These are phyloP conservation scores for Lysandra coridon DNA, from an alignment of 2,888 invertebrate species.

Conservation along the genomic window DNA sequence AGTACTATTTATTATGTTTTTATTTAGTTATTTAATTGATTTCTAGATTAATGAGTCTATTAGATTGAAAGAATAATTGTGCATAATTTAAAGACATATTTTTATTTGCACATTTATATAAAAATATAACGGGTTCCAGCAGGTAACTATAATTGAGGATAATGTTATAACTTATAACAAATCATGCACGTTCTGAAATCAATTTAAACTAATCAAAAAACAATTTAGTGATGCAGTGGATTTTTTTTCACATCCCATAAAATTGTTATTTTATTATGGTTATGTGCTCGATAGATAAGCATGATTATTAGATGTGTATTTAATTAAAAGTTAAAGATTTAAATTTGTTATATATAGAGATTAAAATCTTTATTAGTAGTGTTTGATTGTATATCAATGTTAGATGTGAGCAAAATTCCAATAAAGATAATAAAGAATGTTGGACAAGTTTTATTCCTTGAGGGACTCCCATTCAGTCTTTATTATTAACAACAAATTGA, in stretches of 20 bases:
- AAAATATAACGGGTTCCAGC: too few species aligned
- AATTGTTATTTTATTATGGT: not conserved
- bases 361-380: not conserved
- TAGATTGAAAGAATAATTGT: too few species aligned
- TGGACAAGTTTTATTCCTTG: not conserved
- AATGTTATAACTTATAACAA: too few species aligned
- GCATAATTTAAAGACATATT: too few species aligned
- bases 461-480: not conserved
- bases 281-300: not conserved
- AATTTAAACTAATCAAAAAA: too few species aligned
- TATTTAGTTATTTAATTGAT: not conserved
- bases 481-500: not conserved
- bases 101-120: too few species aligned
- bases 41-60: too few species aligned
- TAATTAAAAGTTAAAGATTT: not conserved
- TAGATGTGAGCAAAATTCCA: not conserved
- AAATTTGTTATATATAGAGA: not conserved
- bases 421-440: not conserved
- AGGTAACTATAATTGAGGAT: too few species aligned
- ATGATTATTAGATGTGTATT: not conserved
- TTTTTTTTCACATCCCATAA: too few species aligned
- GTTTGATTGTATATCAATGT: not conserved
- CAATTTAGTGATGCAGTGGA: too few species aligned
- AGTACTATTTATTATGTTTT: not conserved
- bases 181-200: too few species aligned